These are phyloP conservation scores for Trachops cirrhosus DNA, from an alignment of 2,797 vertebrate genomes.

Conservation along the genomic window DNA sequence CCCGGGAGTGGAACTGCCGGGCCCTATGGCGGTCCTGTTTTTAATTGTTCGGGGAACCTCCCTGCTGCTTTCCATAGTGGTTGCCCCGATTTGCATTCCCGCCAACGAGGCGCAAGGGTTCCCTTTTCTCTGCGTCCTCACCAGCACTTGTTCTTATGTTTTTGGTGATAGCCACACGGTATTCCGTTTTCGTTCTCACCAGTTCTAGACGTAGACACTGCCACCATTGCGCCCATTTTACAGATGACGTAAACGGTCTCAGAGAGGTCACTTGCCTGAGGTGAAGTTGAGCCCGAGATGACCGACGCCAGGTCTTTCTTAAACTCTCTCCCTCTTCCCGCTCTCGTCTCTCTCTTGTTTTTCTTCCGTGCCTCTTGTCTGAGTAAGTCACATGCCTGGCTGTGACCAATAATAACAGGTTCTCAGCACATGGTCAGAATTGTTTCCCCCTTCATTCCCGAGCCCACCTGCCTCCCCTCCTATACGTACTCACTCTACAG, in stretches of 20 bases:
- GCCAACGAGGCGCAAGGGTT: fast-evolving
- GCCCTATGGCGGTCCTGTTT: background rate
- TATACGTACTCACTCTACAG: background rate
- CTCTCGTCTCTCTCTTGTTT: background rate
- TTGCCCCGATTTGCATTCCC: background rate
- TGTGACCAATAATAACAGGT: background rate
- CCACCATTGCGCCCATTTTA: background rate
- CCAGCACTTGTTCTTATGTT: background rate
- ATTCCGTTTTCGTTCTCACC: background rate
- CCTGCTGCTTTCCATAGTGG: background rate
- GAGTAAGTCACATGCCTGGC: background rate
- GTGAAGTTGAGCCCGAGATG: background rate
- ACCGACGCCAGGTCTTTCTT: background rate
- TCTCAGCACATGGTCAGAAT: background rate
- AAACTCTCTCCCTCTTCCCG: background rate
- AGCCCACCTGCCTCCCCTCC: background rate
- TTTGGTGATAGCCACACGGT: background rate
- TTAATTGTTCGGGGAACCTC: background rate
- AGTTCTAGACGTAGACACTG: no score
- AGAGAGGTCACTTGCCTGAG: background rate
- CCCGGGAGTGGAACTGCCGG: no score
- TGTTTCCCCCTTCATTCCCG: background rate
- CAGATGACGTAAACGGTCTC: background rate
- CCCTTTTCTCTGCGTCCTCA: background rate
- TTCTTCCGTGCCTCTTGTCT: background rate